These are phyloP conservation scores for Caenorhabditis sp. DNA, from an alignment of 2,888 invertebrate species.

Conservation along the genomic window DNA sequence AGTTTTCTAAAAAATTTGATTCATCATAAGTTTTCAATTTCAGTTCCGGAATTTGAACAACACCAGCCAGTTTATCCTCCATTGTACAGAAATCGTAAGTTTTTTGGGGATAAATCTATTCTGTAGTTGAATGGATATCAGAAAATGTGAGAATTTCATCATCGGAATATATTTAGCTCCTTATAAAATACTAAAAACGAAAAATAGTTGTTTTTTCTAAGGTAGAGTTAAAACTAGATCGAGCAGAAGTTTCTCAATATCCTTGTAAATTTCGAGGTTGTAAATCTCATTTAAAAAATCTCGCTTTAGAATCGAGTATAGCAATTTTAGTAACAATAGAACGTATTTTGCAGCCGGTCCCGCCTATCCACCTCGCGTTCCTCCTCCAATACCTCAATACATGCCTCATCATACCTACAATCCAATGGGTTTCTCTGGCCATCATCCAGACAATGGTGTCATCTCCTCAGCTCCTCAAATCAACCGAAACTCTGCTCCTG, in stretches of 20 bases:
- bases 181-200: too few species aligned
- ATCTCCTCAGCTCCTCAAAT: constrained; percentile 49
- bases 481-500: constrained; percentile 10
- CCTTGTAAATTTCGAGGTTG: too few species aligned
- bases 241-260: too few species aligned
- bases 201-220: too few species aligned
- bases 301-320: too few species aligned
- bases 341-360: constrained; percentile 1
- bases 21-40: not conserved
- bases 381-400: constrained; percentile 37
- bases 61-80: constrained; percentile 12
- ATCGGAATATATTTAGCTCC: too few species aligned
- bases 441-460: constrained; percentile 26
- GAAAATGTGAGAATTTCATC: too few species aligned
- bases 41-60: constrained; percentile 46
- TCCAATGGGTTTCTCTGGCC: constrained; percentile 43
- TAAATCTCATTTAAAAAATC: too few species aligned
- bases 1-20: constrained; percentile 1
- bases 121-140: not conserved
- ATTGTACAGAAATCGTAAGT: constrained; percentile 31
- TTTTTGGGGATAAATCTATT: not conserved
- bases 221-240: too few species aligned
- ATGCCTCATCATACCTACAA: constrained; percentile 29
- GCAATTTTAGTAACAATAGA: too few species aligned
- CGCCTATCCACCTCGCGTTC: constrained; percentile 21